These are phyloP conservation scores for Dolomedes plantarius DNA, from an alignment of 2,888 invertebrate species.

Conservation along the genomic window DNA sequence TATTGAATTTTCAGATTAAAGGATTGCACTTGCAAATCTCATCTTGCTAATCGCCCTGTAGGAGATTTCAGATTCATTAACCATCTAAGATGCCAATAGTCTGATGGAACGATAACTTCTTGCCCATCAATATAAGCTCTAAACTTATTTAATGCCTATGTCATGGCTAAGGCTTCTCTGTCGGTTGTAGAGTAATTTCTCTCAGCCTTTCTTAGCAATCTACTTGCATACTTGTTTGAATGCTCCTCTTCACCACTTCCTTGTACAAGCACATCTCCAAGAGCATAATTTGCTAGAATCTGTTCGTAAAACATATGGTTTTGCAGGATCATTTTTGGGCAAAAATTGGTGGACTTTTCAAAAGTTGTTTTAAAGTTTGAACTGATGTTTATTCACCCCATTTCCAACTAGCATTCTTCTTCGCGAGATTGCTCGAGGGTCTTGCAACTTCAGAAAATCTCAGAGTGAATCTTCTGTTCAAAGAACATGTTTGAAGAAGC, in stretches of 20 bases:
- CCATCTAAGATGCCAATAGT: not conserved
- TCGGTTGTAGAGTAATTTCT: not conserved
- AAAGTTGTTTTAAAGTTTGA: not conserved
- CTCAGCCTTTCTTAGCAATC: not conserved
- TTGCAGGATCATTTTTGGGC: not conserved
- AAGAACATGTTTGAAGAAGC: conserved; percentile 32
- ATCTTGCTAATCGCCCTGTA: not conserved
- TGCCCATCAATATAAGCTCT: not conserved
- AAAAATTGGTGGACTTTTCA: not conserved
- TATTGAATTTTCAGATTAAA: not conserved
- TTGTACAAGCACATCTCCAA: not conserved
- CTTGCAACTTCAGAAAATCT: conserved; percentile 10
- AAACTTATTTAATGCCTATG: not conserved
- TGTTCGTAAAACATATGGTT: not conserved
- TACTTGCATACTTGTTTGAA: not conserved
- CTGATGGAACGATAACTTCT: not conserved
- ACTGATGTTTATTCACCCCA: not conserved
- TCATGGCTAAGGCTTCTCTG: not conserved
- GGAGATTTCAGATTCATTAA: not conserved
- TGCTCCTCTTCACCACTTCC: not conserved
- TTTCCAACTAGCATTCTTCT: not conserved
- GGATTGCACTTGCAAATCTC: not conserved
- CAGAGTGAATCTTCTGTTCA: conserved; percentile 4
- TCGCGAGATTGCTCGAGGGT: conserved; percentile 18
- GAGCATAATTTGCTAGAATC: not conserved